These are phyloP conservation scores for Melieria picta DNA, from an alignment of 2,888 invertebrate species.

Conservation along the genomic window DNA sequence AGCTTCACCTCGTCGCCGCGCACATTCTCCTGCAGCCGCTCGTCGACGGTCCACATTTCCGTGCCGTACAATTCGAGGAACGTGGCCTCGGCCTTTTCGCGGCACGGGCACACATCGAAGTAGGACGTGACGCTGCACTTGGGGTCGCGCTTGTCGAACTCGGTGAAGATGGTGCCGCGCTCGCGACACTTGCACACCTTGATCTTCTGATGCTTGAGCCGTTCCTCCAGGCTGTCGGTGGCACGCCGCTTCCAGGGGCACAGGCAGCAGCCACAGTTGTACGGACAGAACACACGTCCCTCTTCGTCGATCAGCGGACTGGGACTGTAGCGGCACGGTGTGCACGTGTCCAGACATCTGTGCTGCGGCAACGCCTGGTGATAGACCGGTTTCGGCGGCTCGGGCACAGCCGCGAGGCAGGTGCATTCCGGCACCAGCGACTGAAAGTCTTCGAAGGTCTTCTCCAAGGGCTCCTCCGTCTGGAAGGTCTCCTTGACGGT, in stretches of 20 bases:
- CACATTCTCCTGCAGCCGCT: conserved; percentile 23
- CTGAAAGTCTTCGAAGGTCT: too few relatives aligned
- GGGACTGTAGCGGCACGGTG: conserved; percentile 52
- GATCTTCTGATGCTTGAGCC: conserved; percentile 49
- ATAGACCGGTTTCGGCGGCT: conserved; percentile 21
- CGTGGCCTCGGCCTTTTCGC: conserved; percentile 59
- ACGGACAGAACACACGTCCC: conserved; percentile 55
- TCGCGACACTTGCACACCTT: conserved; percentile 56
- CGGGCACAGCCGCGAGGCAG: not conserved
- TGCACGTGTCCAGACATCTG: conserved; percentile 50
- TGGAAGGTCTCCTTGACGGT: not conserved
- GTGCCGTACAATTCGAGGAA: conserved; percentile 49
- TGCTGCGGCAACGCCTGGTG: conserved; percentile 58
- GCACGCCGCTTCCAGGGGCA: conserved; percentile 55
- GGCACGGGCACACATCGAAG: conserved; percentile 61
- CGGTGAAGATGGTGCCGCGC: conserved; percentile 50
- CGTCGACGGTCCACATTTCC: conserved; percentile 53
- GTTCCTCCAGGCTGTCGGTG: conserved; percentile 39
- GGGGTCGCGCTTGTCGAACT: conserved; percentile 40
- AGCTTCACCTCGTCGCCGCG: conserved; percentile 47
- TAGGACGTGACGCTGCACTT: conserved; percentile 44
- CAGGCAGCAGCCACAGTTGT: conserved; percentile 58
- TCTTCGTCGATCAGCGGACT: conserved; percentile 57
- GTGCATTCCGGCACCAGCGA: not conserved
- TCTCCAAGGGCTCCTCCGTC: too few relatives aligned